Conservation (phyloP, 92 coral and sea anemone species). For the Metridium senile region DNA sequence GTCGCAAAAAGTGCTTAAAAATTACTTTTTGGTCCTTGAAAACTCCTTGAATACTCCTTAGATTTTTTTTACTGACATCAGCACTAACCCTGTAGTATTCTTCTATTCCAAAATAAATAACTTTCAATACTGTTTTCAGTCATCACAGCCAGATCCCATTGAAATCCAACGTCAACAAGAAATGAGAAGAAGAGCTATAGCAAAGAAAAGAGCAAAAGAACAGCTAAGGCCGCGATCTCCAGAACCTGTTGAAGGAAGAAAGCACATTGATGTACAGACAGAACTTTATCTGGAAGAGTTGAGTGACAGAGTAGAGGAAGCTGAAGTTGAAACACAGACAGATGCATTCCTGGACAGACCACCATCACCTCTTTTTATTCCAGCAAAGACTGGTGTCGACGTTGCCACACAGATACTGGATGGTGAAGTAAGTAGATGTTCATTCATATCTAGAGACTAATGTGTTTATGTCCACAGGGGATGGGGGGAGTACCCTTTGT, state of each 20-base stretch:
- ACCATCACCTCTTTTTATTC: slow-evolving; percentile 91
- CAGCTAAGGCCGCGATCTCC: slow-evolving; percentile 92
- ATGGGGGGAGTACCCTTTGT: too few relatives aligned
- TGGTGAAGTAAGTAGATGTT: slow-evolving; percentile 72
- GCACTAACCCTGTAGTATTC: too few relatives aligned
- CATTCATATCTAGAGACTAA: too few relatives aligned
- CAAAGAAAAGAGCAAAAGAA: slow-evolving; percentile 91
- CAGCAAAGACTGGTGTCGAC: slow-evolving; percentile 97
- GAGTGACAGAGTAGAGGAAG: slow-evolving; percentile 97
- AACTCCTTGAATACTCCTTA: too few relatives aligned
- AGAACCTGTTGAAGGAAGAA: slow-evolving; percentile 96
- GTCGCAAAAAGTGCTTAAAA: too few relatives aligned
- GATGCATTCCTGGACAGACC: slow-evolving; percentile 98
- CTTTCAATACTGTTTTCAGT: slow-evolving; percentile 32
- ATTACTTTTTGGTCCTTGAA: too few relatives aligned
- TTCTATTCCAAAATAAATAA: too few relatives aligned
- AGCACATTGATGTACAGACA: slow-evolving; percentile 98
- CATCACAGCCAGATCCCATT: slow-evolving; percentile 98
- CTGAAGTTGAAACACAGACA: slow-evolving; percentile 97
- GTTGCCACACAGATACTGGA: slow-evolving; percentile 97
- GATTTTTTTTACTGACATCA: too few relatives aligned
- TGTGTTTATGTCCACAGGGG: too few relatives aligned
- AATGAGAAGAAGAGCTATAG: slow-evolving; percentile 93
- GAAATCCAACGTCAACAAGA: slow-evolving; percentile 98
- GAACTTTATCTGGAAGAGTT: slow-evolving; percentile 94